Evolutionary conservation across 2,113 vertebrate species (phyloP).

Genomic region (Sceloporus undulatus): DNA sequence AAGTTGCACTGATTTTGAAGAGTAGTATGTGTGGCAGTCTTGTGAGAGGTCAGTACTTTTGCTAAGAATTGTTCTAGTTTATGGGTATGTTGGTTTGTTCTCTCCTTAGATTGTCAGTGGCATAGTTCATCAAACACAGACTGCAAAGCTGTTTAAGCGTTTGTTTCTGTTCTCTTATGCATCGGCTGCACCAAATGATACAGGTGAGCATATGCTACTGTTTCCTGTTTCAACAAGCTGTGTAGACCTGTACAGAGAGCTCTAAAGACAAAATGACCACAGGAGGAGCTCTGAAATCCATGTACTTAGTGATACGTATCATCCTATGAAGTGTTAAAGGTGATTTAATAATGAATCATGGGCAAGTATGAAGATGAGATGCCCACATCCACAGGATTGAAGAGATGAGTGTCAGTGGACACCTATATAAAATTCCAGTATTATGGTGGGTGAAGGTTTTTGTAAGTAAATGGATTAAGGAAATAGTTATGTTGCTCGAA

Average conservation of each 20-base stretch:
- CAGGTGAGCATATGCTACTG: conserved; percentile 72
- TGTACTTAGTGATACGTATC: not conserved
- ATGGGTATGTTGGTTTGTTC: conserved; percentile 55
- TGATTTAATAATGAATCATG: not conserved
- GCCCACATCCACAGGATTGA: not conserved
- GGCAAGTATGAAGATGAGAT: not conserved
- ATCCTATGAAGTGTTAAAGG: not conserved
- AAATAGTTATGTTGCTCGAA: too few species aligned
- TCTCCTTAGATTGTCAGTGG: conserved; percentile 87
- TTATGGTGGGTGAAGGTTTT: not conserved
- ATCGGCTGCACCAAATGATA: conserved; percentile 68
- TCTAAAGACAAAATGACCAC: not conserved
- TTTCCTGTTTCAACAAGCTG: not conserved
- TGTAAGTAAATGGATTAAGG: too few species aligned
- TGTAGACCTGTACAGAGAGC: not conserved
- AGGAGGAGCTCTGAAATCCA: too few species aligned
- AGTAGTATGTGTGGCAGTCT: not conserved
- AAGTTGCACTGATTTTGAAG: too few species aligned
- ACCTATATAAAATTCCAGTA: not conserved
- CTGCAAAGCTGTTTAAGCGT: conserved; percentile 86
- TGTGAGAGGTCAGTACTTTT: not conserved
- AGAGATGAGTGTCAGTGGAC: not conserved
- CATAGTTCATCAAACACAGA: conserved; percentile 87
- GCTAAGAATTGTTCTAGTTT: not conserved
- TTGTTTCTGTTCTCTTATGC: conserved; percentile 90